Conservation (phyloP, 1,140 invertebrate genomes). For the Philaenus spumarius region DNA sequence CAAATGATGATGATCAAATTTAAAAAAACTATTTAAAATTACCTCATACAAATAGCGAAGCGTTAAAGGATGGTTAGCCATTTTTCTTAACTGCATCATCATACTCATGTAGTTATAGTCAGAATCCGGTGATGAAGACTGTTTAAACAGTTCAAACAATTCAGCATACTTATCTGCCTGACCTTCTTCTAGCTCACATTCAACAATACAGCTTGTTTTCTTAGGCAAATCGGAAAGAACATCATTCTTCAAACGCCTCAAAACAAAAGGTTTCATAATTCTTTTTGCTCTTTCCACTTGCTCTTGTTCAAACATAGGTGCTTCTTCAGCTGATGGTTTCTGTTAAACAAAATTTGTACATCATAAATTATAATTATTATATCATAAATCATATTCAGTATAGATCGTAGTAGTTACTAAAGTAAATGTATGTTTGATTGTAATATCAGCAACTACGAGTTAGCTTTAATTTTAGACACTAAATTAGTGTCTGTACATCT, state of each 20-base stretch:
- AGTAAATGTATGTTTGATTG: no score
- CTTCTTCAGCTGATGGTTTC: no score
- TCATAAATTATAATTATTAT: no score
- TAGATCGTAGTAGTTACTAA: no score
- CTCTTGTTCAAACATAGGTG: constrained; percentile 74
- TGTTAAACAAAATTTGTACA: no score
- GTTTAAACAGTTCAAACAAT: not conserved
- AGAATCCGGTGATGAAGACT: not conserved
- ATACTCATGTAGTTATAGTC: constrained; percentile 49
- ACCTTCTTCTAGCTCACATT: constrained; percentile 54
- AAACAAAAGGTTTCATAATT: constrained; percentile 94
- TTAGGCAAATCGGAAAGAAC: constrained; percentile 75
- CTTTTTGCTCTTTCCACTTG: constrained; percentile 87
- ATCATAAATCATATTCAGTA: no score
- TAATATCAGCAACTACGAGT: no score
- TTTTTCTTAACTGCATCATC: constrained; percentile 83
- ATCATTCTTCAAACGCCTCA: constrained; percentile 81
- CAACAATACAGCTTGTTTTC: constrained; percentile 64
- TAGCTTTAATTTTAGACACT: no score
- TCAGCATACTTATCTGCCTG: constrained; percentile 48
- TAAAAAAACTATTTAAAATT: not conserved
- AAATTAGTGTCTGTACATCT: no score
- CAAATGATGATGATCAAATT: no score
- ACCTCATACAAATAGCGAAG: constrained; percentile 66
- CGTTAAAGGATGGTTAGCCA: constrained; percentile 84